These are phyloP conservation scores for Folsomia manolachei DNA, from an alignment of 2,888 invertebrate genomes.

Conservation along the genomic window DNA sequence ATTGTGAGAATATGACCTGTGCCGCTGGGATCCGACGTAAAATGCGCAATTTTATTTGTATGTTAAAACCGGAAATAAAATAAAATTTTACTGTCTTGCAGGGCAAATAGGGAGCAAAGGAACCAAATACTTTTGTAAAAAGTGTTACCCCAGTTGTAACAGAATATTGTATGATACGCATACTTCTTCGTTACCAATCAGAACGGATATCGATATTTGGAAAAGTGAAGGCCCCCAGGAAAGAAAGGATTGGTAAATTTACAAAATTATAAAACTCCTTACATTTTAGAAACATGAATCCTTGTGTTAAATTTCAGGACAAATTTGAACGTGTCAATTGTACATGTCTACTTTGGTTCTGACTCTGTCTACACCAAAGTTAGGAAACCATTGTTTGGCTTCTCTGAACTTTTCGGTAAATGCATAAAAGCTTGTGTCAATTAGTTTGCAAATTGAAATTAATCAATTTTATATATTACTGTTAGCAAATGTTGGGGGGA, in stretches of 20 bases:
- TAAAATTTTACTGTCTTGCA: background rate
- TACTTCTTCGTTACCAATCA: conserved; percentile 10
- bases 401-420: background rate
- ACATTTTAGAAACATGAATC: no score
- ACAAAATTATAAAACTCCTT: no score
- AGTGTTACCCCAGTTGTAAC: conserved; percentile 31
- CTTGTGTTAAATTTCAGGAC: no score
- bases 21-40: conserved; percentile 29
- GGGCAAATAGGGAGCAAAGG: background rate
- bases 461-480: background rate
- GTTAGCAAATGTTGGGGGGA: background rate
- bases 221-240: background rate
- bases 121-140: background rate
- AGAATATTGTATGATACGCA: conserved; percentile 28
- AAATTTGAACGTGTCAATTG: background rate
- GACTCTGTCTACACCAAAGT: background rate
- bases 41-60: no score
- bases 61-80: no score
- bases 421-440: background rate
- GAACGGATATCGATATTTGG: conserved; percentile 24
- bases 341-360: conserved; percentile 1
- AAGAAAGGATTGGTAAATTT: background rate
- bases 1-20: conserved; percentile 21
- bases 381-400: background rate
- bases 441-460: background rate